Percentiles rank a stretch among this genome's conserved stretches.
Conservation (phyloP, 1,140 invertebrate genomes). For the Oryzaephilus surinamensis region DNA sequence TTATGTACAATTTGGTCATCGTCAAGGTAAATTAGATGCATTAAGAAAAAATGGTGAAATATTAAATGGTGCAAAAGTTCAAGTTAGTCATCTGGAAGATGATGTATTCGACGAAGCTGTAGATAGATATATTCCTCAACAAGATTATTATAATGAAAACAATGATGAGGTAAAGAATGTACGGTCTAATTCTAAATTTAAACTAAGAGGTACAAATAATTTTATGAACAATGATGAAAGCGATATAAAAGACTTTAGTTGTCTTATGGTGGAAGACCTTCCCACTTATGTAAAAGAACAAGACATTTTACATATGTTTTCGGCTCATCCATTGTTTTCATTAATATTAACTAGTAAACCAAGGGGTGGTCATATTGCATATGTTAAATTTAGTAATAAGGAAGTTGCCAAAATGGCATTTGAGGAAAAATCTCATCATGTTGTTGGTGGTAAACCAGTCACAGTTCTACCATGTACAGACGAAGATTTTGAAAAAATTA, state of each 20-base stretch:
- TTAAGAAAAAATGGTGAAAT: constrained; percentile 47
- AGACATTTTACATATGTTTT: constrained; percentile 67
- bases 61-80: constrained; percentile 50
- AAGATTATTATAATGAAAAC: constrained; percentile 15
- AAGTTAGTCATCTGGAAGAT: constrained; percentile 50
- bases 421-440: constrained; percentile 41
- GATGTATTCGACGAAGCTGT: constrained; percentile 52
- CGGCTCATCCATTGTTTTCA: constrained; percentile 57
- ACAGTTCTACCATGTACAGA: constrained; percentile 42
- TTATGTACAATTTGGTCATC: constrained; percentile 63
- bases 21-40: constrained; percentile 57
- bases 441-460: constrained; percentile 46
- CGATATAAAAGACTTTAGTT: too few relatives aligned
- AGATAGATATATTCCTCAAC: constrained; percentile 46
- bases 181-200: constrained; percentile 33
- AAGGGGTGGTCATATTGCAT: constrained; percentile 47
- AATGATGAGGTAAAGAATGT: constrained; percentile 11
- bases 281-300: constrained; percentile 65
- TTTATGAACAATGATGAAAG: too few relatives aligned
- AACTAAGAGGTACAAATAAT: too few relatives aligned
- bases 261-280: constrained; percentile 56
- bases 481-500: constrained; percentile 41
- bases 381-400: constrained; percentile 59
- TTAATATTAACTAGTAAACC: constrained; percentile 53
- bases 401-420: constrained; percentile 56